A percentile compares a stretch with the other conserved stretches of the same genome.
Evolutionary conservation across 2,797 vertebrate genomes (phyloP).

Genomic region (Anguilla pacifica): DNA sequence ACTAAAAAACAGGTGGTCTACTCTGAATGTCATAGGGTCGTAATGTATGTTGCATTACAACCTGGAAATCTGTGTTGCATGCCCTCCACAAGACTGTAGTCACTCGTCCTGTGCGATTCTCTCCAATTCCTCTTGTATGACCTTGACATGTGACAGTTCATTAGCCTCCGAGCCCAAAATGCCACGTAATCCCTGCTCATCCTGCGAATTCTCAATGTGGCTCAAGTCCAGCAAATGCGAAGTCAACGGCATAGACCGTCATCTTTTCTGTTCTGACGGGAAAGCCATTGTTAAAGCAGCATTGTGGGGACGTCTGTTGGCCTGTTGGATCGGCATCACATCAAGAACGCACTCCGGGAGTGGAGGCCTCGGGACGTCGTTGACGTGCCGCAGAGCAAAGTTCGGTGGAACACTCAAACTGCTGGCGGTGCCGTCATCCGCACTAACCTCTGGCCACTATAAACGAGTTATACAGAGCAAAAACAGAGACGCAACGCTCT

Average conservation of each 20-base stretch:
- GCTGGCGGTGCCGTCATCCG: no score
- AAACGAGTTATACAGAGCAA: not conserved
- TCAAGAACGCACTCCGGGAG: not conserved
- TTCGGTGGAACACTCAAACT: no score
- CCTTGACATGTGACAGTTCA: not conserved
- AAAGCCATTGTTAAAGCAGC: not conserved
- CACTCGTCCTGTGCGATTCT: not conserved
- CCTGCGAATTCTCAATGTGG: not conserved
- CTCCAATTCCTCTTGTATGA: not conserved
- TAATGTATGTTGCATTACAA: not conserved
- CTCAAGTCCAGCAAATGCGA: not conserved
- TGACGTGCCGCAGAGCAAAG: not conserved
- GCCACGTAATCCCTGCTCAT: not conserved
- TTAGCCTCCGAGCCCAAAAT: not conserved
- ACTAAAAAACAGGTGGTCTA: not conserved
- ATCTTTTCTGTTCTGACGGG: not conserved
- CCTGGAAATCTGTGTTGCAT: not conserved
- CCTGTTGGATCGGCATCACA: not conserved
- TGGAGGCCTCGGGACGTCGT: not conserved
- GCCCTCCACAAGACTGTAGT: not conserved
- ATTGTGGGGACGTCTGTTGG: not conserved
- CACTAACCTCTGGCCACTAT: not conserved
- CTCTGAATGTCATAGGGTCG: not conserved
- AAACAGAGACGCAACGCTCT: not conserved
- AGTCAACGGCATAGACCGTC: not conserved